Percentiles rank a stretch among this genome's conserved stretches.
Evolutionary conservation across 2,888 invertebrate species (phyloP).

Genomic region (Aplocera efformata): DNA sequence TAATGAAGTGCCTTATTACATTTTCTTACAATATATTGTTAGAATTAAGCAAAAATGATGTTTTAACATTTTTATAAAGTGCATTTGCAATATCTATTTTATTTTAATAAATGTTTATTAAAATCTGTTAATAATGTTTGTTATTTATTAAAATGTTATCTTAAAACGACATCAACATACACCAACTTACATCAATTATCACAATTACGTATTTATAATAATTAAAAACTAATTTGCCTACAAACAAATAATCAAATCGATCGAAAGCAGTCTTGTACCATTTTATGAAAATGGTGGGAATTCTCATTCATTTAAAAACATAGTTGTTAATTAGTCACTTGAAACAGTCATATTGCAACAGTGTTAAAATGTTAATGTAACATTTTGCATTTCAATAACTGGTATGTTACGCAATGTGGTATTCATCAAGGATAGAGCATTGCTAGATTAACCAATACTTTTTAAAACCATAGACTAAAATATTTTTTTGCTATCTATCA

Average conservation of each 20-base stretch:
- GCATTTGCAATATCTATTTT: neutral
- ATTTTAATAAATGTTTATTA: too few relatives aligned
- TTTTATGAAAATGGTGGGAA: conserved; percentile 11
- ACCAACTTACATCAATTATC: conserved; percentile 45
- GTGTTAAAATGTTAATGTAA: neutral
- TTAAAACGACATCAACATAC: conserved; percentile 37
- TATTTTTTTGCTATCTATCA: neutral
- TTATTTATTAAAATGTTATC: conserved; percentile 40
- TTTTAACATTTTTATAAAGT: conserved; percentile 1
- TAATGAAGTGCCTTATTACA: conserved; percentile 8
- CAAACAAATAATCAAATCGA: conserved; percentile 39
- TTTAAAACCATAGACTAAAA: conserved; percentile 1
- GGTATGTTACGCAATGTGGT: neutral
- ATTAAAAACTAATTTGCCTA: conserved; percentile 28
- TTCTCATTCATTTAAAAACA: neutral
- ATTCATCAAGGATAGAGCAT: neutral
- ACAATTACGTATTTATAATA: conserved; percentile 39
- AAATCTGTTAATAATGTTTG: conserved; percentile 8
- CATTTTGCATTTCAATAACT: neutral
- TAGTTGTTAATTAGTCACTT: neutral
- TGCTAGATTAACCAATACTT: neutral
- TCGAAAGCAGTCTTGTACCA: conserved; percentile 24
- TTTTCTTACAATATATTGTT: neutral
- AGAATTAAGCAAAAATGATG: conserved; percentile 2
- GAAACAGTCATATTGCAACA: too few relatives aligned